phyloP scores from a whole-genome alignment of 2,888 invertebrate genomes.

The Cerceris ruficornis region DNA sequence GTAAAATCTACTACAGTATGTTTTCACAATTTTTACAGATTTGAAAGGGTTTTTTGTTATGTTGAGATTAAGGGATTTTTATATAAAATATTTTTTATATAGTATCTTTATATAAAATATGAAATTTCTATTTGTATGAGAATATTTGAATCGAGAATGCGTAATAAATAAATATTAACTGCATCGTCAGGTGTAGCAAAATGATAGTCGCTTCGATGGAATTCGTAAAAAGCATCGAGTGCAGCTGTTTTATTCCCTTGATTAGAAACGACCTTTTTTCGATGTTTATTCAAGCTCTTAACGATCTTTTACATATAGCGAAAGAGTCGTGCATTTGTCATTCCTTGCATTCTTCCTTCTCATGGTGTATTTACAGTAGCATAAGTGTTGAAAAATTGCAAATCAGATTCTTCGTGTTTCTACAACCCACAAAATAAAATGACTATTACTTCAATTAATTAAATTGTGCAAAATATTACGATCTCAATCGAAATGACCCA shows the following conservation, averaged over 20 bases:
- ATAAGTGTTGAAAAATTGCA: background rate
- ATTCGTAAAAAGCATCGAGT: background rate
- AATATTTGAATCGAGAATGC: no score
- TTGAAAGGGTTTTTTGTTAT: no score
- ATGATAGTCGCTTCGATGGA: background rate
- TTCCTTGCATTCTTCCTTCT: constrained; percentile 2
- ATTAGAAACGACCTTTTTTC: constrained; percentile 1
- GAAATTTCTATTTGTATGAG: no score
- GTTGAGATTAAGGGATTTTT: no score
- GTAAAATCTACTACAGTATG: no score
- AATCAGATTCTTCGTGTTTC: constrained; percentile 3
- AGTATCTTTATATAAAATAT: no score
- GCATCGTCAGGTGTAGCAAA: background rate
- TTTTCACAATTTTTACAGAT: no score
- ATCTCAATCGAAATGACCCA: no score
- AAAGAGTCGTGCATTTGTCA: constrained; percentile 20
- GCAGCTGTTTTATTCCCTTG: background rate
- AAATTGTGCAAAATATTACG: no score
- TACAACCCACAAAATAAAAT: background rate
- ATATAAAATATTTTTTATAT: no score
- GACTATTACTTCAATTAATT: no score
- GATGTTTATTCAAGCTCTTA: constrained; percentile 33
- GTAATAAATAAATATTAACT: background rate
- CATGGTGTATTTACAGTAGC: background rate
- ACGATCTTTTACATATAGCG: constrained; percentile 25